phyloP scores from a whole-genome alignment of 1,140 invertebrate genomes.

The Latrodectus geometricus region DNA sequence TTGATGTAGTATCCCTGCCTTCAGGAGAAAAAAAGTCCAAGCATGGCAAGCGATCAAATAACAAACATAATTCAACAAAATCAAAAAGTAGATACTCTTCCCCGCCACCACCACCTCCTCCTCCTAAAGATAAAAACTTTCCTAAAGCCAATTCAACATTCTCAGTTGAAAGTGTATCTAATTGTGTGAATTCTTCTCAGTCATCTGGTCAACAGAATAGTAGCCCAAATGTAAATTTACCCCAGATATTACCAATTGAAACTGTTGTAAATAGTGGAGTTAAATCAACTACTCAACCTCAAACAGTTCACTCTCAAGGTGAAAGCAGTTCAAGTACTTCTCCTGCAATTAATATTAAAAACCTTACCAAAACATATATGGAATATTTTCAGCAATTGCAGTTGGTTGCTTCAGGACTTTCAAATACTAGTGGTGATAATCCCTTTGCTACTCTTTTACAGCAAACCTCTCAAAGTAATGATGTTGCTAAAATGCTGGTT shows the following conservation, averaged over 20 bases:
- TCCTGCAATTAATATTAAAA: conserved; percentile 6
- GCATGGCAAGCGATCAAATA: not conserved
- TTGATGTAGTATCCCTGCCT: not conserved
- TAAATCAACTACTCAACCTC: too few species aligned
- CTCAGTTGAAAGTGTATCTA: not conserved
- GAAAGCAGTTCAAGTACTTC: conserved; percentile 5
- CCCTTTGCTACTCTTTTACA: not conserved
- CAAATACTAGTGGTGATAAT: not conserved
- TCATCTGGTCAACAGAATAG: not conserved
- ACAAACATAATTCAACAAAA: not conserved
- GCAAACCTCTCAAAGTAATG: conserved; percentile 15
- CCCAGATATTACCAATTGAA: too few species aligned
- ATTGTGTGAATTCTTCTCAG: not conserved
- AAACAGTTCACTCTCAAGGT: not conserved
- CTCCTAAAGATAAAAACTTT: not conserved
- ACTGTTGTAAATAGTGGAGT: too few species aligned
- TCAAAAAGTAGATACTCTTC: not conserved
- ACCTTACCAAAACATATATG: conserved; percentile 35
- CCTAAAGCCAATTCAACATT: not conserved
- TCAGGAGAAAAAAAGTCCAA: not conserved
- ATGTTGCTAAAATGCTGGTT: conserved; percentile 19
- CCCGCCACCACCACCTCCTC: not conserved
- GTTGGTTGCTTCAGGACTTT: not conserved
- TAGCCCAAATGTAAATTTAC: not conserved
- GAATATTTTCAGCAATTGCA: conserved; percentile 32